These are phyloP conservation scores for Nudaria mundana DNA, from an alignment of 2,888 invertebrate species.

Conservation along the genomic window DNA sequence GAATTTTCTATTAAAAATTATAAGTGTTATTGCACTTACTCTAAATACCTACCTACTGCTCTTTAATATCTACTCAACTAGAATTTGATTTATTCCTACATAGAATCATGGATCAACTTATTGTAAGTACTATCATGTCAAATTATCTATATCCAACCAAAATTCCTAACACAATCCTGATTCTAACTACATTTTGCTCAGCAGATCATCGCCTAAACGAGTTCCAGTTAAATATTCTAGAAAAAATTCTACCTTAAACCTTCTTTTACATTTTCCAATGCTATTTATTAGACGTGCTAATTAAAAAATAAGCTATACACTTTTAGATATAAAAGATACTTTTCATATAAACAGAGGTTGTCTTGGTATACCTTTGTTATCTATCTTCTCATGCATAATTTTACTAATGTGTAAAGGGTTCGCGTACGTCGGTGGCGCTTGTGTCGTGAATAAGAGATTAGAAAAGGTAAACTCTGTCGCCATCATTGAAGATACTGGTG, in stretches of 20 bases:
- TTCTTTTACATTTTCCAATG: not conserved
- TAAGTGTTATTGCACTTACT: slow-evolving; percentile 17
- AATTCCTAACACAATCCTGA: slow-evolving; percentile 21
- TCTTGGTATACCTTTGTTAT: no score
- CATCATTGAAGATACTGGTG: slow-evolving; percentile 97
- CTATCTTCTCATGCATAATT: no score
- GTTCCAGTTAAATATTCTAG: slow-evolving; percentile 1
- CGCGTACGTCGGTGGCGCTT: slow-evolving; percentile 97
- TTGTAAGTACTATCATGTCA: slow-evolving; percentile 26
- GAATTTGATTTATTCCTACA: slow-evolving; percentile 11
- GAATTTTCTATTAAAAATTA: slow-evolving; percentile 19
- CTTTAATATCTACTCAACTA: slow-evolving; percentile 20
- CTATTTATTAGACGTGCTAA: no score
- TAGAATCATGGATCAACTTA: slow-evolving; percentile 17
- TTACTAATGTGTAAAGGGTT: slow-evolving; percentile 84
- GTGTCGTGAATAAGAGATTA: slow-evolving; percentile 96
- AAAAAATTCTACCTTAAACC: no score
- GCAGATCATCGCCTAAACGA: not conserved
- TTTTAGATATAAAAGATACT: no score
- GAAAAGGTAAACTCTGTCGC: slow-evolving; percentile 98
- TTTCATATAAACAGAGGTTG: no score
- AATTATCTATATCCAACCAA: slow-evolving; percentile 13
- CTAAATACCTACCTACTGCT: slow-evolving; percentile 22
- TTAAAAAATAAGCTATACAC: no score
- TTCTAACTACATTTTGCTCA: slow-evolving; percentile 12